A percentile compares a stretch with the other conserved stretches of the same genome.
Evolutionary conservation across 37 sponge, comb jelly and placozoan genomes (phyloP).

Genomic region (Spongilla lacustris): DNA sequence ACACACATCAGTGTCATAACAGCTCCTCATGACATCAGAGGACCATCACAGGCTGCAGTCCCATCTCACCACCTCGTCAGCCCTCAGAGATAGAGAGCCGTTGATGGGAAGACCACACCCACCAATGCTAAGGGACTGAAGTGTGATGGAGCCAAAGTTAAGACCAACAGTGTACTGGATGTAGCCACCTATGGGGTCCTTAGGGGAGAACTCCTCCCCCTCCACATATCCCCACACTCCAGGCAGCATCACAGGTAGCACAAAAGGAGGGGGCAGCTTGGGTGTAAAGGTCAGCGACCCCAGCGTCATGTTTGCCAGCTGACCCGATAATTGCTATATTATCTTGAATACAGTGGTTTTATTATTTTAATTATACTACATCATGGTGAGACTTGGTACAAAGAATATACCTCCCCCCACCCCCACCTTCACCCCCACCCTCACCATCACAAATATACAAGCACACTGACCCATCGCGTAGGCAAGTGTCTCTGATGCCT

Average conservation of each 20-base stretch:
- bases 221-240: constrained; percentile 19
- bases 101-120: background rate
- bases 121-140: background rate
- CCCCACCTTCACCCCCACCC: too few relatives aligned
- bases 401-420: too few relatives aligned
- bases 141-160: constrained; percentile 4
- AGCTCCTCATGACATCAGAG: too few relatives aligned
- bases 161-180: constrained; percentile 15
- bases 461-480: background rate
- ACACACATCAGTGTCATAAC: too few relatives aligned
- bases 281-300: constrained; percentile 4
- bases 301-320: background rate
- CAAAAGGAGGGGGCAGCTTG: background rate
- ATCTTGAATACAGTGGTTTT: too few relatives aligned
- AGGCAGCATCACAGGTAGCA: constrained; percentile 14
- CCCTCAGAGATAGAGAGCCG: background rate
- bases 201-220: background rate
- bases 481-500: constrained; percentile 10
- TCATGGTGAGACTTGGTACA: too few relatives aligned
- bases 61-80: background rate
- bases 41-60: background rate
- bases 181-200: background rate
- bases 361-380: too few relatives aligned
- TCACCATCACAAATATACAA: too few relatives aligned
- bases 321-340: too few relatives aligned